Conservation (phyloP, 2,113 vertebrate genomes). For the Nyctereutes procyonoides region DNA sequence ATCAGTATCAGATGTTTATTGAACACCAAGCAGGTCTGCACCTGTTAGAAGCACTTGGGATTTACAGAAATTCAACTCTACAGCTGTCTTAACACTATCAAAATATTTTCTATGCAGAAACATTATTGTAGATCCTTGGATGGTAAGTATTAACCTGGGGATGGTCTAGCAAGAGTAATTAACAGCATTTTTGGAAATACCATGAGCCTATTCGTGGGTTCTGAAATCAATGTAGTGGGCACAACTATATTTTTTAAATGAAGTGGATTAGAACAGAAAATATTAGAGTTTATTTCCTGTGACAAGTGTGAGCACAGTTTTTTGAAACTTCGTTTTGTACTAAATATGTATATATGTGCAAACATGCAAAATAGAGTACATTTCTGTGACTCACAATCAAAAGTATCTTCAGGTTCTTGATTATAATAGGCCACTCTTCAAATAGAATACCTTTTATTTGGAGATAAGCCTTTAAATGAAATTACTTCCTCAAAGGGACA, state of each 20-base stretch:
- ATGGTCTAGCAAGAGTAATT: not conserved
- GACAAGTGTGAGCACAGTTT: not conserved
- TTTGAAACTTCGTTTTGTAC: not conserved
- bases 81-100: not conserved
- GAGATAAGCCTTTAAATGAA: slow-evolving; percentile 19
- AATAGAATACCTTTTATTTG: slow-evolving; percentile 2
- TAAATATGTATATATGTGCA: not conserved
- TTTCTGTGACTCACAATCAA: not conserved
- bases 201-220: not conserved
- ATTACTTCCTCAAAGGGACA: not conserved
- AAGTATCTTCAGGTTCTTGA: not conserved
- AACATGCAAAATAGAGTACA: not conserved
- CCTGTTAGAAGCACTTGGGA: slow-evolving; percentile 35
- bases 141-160: not conserved
- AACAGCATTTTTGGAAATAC: not conserved
- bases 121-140: not conserved
- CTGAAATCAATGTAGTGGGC: not conserved
- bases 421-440: not conserved
- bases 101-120: slow-evolving; percentile 7
- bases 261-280: not conserved
- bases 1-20: not conserved
- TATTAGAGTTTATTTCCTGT: not conserved
- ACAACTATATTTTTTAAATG: not conserved
- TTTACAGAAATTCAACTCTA: not conserved
- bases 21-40: not conserved